Conservation (phyloP, 2,113 vertebrate genomes). For the Platycercus adscitus region DNA sequence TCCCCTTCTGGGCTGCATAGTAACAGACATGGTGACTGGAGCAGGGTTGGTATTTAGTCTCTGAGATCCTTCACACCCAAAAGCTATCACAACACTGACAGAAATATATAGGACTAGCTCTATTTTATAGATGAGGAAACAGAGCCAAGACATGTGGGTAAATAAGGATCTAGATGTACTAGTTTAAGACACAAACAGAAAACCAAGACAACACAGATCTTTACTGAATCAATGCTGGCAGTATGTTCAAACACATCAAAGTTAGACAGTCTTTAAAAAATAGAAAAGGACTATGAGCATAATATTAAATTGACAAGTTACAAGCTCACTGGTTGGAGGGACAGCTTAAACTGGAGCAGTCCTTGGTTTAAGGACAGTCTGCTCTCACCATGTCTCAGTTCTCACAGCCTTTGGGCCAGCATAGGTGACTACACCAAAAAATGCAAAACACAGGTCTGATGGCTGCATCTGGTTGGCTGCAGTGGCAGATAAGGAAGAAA, state of each 20-base stretch:
- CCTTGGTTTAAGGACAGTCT: neutral
- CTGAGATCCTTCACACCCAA: neutral
- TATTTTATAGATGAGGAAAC: neutral
- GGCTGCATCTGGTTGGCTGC: neutral
- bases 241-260: neutral
- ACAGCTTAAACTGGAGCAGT: neutral
- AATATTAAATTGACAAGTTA: neutral
- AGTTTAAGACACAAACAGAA: neutral
- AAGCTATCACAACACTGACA: rapidly evolving
- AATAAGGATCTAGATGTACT: neutral
- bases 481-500: neutral
- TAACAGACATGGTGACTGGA: neutral
- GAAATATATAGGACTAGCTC: neutral
- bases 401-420: neutral
- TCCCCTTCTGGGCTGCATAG: neutral
- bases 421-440: neutral
- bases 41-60: neutral
- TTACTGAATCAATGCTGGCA: neutral
- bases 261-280: neutral
- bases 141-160: neutral
- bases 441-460: neutral
- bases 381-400: neutral
- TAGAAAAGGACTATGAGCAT: neutral
- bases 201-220: neutral
- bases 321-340: neutral